Percentiles rank a stretch among this genome's conserved stretches.
Evolutionary conservation across 1,140 invertebrate species (phyloP).

Genomic region (Drosophila carrolli): DNA sequence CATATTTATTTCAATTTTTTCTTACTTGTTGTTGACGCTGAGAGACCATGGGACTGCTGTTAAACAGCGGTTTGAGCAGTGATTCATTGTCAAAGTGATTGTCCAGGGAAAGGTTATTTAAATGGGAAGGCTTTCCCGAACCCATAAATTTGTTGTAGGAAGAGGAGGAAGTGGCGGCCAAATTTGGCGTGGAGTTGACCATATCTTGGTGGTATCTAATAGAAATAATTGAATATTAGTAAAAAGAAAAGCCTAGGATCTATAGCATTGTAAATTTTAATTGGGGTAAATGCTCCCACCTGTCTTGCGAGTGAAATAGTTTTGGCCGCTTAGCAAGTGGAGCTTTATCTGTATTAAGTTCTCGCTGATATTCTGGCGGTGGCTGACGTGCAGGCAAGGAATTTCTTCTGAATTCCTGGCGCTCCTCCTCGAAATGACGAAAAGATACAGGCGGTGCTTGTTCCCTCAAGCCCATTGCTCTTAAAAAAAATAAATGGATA

Average conservation of each 20-base stretch:
- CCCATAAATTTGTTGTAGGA: not conserved
- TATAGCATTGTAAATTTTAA: too few relatives aligned
- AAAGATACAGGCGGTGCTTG: not conserved
- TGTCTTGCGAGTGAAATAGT: slow-evolving; percentile 6
- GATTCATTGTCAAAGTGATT: slow-evolving; percentile 47
- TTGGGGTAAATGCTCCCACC: slow-evolving; percentile 14
- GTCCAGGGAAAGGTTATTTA: slow-evolving; percentile 27
- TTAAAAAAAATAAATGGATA: not conserved
- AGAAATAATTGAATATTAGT: not conserved
- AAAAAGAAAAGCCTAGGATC: too few relatives aligned
- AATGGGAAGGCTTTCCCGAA: not conserved
- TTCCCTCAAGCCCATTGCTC: slow-evolving; percentile 32
- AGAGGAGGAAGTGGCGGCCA: not conserved
- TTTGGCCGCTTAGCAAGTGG: slow-evolving; percentile 36
- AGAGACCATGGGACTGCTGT: slow-evolving; percentile 55
- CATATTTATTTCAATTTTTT: not conserved
- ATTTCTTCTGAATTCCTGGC: slow-evolving; percentile 9
- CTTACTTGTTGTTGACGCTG: slow-evolving; percentile 12
- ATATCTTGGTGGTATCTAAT: slow-evolving; percentile 32
- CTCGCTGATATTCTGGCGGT: slow-evolving; percentile 3
- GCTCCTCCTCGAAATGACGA: slow-evolving; percentile 20
- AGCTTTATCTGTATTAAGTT: slow-evolving; percentile 13
- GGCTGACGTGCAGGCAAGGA: slow-evolving; percentile 21
- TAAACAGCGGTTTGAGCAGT: slow-evolving; percentile 45
- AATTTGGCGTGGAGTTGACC: slow-evolving; percentile 34